These are phyloP conservation scores for Phyllotis vaccarum DNA, from an alignment of 2,797 vertebrate genomes.

Conservation along the genomic window DNA sequence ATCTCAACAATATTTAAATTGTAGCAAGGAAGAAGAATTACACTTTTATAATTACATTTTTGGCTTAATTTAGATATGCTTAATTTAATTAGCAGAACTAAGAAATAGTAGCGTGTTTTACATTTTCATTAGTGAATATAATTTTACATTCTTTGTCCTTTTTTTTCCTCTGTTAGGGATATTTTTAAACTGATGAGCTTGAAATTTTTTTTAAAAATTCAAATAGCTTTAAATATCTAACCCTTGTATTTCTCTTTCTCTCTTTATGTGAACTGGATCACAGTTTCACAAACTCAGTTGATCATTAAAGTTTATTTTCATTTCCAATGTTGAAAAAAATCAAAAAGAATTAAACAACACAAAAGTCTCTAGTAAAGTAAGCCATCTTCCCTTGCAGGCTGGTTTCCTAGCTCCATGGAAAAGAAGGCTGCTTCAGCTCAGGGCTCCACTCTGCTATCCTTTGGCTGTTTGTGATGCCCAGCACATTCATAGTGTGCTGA, in stretches of 20 bases:
- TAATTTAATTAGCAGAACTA: constrained; percentile 36
- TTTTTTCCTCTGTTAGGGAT: constrained; percentile 31
- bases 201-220: constrained; percentile 3
- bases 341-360: background rate
- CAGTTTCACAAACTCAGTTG: background rate
- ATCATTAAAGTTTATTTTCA: constrained; percentile 18
- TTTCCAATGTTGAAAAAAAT: constrained; percentile 45
- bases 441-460: background rate
- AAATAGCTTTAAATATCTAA: constrained; percentile 20
- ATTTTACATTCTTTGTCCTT: constrained; percentile 53
- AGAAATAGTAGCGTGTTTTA: constrained; percentile 41
- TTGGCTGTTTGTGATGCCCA: background rate
- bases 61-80: constrained; percentile 18
- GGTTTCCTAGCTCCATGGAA: background rate
- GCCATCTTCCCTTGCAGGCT: rapidly evolving
- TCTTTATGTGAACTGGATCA: constrained; percentile 11
- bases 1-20: background rate
- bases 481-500: rapidly evolving
- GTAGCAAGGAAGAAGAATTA: background rate
- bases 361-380: background rate
- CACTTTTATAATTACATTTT: constrained; percentile 13
- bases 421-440: background rate
- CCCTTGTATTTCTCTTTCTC: background rate
- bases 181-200: constrained; percentile 58
- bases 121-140: constrained; percentile 59